Percentiles rank a stretch among this genome's conserved stretches.
Evolutionary conservation across 2,797 vertebrate genomes (phyloP).

Genomic region (Pipistrellus kuhlii): DNA sequence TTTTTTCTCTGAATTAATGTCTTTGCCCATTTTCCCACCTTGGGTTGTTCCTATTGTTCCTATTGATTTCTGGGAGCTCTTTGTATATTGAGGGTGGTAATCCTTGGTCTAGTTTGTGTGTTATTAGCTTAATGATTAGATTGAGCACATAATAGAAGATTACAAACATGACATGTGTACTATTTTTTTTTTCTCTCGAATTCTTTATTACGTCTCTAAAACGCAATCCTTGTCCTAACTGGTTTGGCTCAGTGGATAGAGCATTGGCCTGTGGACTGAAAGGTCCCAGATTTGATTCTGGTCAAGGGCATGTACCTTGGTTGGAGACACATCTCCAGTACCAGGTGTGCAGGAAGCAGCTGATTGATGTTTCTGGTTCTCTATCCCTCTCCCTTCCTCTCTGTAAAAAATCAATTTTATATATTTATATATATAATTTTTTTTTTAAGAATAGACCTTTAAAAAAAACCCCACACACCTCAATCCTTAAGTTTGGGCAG

Average conservation of each 20-base stretch:
- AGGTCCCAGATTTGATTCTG: too few species aligned
- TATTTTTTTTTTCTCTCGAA: neutral
- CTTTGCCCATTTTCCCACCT: neutral
- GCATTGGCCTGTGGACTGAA: too few species aligned
- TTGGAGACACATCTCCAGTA: too few species aligned
- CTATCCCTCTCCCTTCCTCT: too few species aligned
- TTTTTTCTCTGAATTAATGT: neutral
- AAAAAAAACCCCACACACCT: too few species aligned
- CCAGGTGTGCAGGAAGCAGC: too few species aligned
- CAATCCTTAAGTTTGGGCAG: neutral
- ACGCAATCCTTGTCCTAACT: neutral
- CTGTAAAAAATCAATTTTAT: too few species aligned
- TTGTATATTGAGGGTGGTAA: neutral
- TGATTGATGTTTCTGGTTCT: too few species aligned
- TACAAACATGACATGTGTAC: neutral
- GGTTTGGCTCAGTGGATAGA: too few species aligned
- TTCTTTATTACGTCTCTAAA: neutral
- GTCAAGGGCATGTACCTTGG: too few species aligned
- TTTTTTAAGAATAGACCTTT: too few species aligned
- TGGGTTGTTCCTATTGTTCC: neutral
- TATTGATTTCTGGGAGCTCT: constrained; percentile 8
- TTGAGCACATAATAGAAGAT: neutral
- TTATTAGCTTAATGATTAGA: neutral
- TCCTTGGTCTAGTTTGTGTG: neutral
- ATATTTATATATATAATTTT: too few species aligned